Evolutionary conservation across 1,140 invertebrate species (phyloP), one percentile per base, ranked within the genome.

Genomic region (Brevipalpus yothersi): DNA sequence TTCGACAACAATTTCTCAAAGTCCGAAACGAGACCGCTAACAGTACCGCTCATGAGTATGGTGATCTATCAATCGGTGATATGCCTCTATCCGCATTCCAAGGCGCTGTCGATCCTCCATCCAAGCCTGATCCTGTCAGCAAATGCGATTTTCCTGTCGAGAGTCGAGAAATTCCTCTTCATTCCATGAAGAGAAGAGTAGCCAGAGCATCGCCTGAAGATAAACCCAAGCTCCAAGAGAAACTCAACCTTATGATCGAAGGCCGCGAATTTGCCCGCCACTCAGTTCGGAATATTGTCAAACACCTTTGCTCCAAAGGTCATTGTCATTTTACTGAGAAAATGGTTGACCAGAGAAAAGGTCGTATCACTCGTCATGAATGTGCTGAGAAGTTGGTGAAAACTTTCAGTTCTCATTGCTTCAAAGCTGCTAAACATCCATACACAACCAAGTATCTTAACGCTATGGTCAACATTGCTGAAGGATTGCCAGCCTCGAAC

Each of bases 11-110:
- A 64, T 81, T 73, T 67, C 59, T 71, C 41, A 69, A 78, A 58
- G 77, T 79, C 2, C 74, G 73, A 63, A 67, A 72, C 15, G 72
- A 77, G 66, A 80, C 78, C 7, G 78, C 75, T 63, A 75, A 73
- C 13, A 79, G 77, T 57, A 77, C 79, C 67, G 78, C 79, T 4
- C 67, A 72, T 66, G 71, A 79, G 64, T 80, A 72, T 70, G 79
- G 79, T 62, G 73, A 79, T 63, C 59, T 76, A 66, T 60, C 63
- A 43, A 69, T 76, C 51, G 68, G 13, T 19, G 21, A 17, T 51
- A 2, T 51, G n/a, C n/a, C 3, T 1, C 9, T 51, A 2, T 10
- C n/a, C 21, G 13, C n/a, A 4, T 51, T 51, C n/a, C 49, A 51
- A 51, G 49, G 49, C 8, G 3, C 49, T 51, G 12, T 19, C 8